Conservation (phyloP, 2,797 vertebrate species). For the Oceanodroma leucorhoa region DNA sequence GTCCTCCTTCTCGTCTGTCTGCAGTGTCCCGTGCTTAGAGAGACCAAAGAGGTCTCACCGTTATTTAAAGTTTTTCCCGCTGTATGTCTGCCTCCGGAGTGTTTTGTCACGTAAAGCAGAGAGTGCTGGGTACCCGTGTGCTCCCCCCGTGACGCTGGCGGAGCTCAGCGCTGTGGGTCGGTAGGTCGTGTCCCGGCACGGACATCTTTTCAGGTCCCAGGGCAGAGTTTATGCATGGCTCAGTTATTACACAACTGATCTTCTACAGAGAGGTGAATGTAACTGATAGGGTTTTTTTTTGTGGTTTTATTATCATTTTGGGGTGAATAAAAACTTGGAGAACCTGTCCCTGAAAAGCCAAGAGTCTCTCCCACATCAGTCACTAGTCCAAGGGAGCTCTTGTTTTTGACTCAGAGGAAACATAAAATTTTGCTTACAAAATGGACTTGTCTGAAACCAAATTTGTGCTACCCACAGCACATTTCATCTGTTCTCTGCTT, state of each 20-base stretch:
- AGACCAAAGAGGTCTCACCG: not conserved
- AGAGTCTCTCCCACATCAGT: not conserved
- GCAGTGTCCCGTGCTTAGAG: not conserved
- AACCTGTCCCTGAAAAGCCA: accelerated
- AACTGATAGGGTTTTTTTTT: accelerated
- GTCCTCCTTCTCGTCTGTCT: not conserved
- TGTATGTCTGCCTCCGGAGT: not conserved
- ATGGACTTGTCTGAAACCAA: not conserved
- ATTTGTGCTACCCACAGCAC: not conserved
- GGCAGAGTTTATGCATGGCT: not conserved
- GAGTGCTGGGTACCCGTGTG: not conserved
- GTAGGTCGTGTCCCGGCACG: accelerated
- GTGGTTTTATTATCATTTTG: not conserved
- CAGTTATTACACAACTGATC: not conserved
- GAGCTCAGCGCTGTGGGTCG: accelerated
- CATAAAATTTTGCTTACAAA: not conserved
- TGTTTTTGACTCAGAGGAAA: not conserved
- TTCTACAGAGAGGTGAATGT: not conserved
- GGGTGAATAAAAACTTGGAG: not conserved
- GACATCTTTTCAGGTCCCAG: not conserved
- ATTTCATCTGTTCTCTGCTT: not conserved
- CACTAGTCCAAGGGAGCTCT: not conserved
- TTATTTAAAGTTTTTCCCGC: not conserved
- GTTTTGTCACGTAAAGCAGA: not conserved
- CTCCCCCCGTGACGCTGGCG: accelerated